Conservation (phyloP, 1,140 invertebrate species). For the Hirudo medicinalis region DNA sequence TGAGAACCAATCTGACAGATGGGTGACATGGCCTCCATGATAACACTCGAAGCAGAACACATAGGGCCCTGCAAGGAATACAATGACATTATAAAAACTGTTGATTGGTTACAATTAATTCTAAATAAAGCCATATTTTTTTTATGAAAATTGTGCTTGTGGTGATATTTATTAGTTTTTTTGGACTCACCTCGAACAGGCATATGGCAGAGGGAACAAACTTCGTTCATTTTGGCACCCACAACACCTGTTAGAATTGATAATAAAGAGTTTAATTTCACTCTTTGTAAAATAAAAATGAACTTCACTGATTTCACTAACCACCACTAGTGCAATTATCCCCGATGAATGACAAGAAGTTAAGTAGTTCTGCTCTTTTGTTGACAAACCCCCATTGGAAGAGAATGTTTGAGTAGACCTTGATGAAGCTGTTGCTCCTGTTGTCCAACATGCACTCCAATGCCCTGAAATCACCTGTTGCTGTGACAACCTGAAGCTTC, state of each 20-base stretch:
- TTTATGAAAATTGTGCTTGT: background rate
- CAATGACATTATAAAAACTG: background rate
- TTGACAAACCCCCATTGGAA: conserved; percentile 69
- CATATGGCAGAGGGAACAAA: background rate
- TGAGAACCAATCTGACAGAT: conserved; percentile 66
- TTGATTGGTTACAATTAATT: too few species aligned
- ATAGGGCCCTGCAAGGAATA: conserved; percentile 25
- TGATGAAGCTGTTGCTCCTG: conserved; percentile 72
- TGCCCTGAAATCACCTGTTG: too few species aligned
- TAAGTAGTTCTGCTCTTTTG: conserved; percentile 65
- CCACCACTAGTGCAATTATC: too few species aligned
- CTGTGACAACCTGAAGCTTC: too few species aligned
- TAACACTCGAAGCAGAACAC: conserved; percentile 62
- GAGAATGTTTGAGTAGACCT: conserved; percentile 72
- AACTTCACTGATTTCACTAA: too few species aligned
- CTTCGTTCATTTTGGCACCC: conserved; percentile 14
- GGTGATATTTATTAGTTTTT: too few species aligned
- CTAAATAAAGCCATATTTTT: too few species aligned
- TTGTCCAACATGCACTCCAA: conserved; percentile 46
- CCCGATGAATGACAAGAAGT: conserved; percentile 52
- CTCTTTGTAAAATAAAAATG: too few species aligned
- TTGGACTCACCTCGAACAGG: background rate
- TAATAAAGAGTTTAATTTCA: conserved; percentile 23
- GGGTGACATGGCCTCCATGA: conserved; percentile 74
- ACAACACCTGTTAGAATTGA: conserved; percentile 52